phyloP scores from a whole-genome alignment of 1,140 invertebrate genomes.

The Drosophila nigrodunni region DNA sequence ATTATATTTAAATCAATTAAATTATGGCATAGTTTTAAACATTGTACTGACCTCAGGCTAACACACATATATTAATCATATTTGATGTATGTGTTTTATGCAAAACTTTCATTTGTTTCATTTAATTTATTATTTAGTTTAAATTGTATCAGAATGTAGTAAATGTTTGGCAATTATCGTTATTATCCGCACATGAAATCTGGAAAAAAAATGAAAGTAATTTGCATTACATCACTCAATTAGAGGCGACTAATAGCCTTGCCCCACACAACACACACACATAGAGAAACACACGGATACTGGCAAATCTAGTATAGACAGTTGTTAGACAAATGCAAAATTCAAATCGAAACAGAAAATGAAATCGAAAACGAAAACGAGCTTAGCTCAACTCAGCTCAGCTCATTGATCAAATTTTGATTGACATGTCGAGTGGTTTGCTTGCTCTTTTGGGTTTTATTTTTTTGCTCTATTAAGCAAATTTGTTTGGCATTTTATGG shows the following conservation, averaged over 20 bases:
- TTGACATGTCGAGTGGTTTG: slow-evolving; percentile 62
- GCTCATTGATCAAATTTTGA: slow-evolving; percentile 77
- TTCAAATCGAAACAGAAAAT: slow-evolving; percentile 34
- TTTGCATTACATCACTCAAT: slow-evolving; percentile 62
- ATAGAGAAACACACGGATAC: slow-evolving; percentile 25
- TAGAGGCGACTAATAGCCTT: slow-evolving; percentile 55
- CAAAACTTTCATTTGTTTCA: neutral
- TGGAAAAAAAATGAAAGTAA: slow-evolving; percentile 53
- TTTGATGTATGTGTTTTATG: slow-evolving; percentile 4
- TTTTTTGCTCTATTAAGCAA: slow-evolving; percentile 60
- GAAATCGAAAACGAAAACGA: slow-evolving; percentile 31
- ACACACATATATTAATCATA: slow-evolving; percentile 11
- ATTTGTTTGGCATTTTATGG: slow-evolving; percentile 46
- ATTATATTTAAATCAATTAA: no score
- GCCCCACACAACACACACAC: slow-evolving; percentile 26
- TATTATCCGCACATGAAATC: slow-evolving; percentile 17
- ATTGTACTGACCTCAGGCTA: neutral
- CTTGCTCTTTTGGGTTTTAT: slow-evolving; percentile 45
- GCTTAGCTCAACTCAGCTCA: slow-evolving; percentile 44
- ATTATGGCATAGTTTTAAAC: no score
- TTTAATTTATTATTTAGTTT: slow-evolving; percentile 17
- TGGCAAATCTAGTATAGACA: slow-evolving; percentile 22
- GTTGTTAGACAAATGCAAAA: slow-evolving; percentile 36
- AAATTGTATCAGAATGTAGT: slow-evolving; percentile 10
- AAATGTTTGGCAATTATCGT: slow-evolving; percentile 21